These are phyloP conservation scores for Bathynomus jamesi DNA, from an alignment of 1,140 invertebrate genomes.

Conservation along the genomic window DNA sequence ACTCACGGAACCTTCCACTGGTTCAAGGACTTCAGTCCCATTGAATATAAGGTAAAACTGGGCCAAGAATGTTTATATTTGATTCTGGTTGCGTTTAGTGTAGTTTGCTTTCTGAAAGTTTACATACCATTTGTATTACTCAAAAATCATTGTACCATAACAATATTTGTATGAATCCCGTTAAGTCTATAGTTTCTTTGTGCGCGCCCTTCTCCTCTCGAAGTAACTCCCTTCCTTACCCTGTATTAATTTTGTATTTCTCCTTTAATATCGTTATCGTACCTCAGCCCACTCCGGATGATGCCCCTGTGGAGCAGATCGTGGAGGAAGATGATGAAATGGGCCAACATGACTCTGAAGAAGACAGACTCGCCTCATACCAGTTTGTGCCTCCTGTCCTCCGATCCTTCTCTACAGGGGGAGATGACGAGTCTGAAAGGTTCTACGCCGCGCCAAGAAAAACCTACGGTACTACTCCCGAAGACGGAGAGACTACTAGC, in stretches of 20 bases:
- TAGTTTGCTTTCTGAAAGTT: too few relatives aligned
- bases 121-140: too few relatives aligned
- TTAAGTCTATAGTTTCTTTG: too few relatives aligned
- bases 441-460: constrained; percentile 4
- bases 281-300: not conserved
- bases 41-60: constrained; percentile 39
- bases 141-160: too few relatives aligned
- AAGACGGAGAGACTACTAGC: constrained; percentile 13
- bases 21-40: constrained; percentile 51
- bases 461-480: constrained; percentile 22
- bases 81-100: too few relatives aligned
- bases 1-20: constrained; percentile 52
- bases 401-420: constrained; percentile 18
- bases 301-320: not conserved
- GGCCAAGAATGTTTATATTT: too few relatives aligned
- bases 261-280: too few relatives aligned
- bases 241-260: too few relatives aligned
- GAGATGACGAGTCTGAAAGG: constrained; percentile 13
- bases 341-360: constrained; percentile 1
- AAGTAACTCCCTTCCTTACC: too few relatives aligned
- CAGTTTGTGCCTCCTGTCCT: constrained; percentile 28
- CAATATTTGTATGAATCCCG: too few relatives aligned
- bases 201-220: too few relatives aligned
- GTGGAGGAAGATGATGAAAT: constrained; percentile 1
- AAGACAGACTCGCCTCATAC: constrained; percentile 10